These are phyloP conservation scores for Anagyrus pseudococci DNA, from an alignment of 2,888 invertebrate genomes.

Conservation along the genomic window DNA sequence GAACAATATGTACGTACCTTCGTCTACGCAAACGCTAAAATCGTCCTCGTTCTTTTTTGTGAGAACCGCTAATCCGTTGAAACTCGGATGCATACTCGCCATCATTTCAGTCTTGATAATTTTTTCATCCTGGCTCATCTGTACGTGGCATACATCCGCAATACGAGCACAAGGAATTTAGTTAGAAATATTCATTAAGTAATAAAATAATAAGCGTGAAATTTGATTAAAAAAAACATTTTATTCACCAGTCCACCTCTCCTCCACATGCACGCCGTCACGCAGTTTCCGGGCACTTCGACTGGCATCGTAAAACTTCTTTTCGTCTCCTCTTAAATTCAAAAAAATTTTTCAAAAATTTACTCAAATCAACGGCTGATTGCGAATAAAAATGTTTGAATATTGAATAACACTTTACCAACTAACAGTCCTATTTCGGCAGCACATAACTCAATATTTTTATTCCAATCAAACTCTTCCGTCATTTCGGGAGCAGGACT, in stretches of 20 bases:
- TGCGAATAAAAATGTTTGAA: background rate
- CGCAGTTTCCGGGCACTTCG: conserved; percentile 21
- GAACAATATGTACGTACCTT: too few relatives aligned
- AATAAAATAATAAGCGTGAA: background rate
- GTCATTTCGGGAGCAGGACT: conserved; percentile 1
- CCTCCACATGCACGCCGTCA: conserved; percentile 24
- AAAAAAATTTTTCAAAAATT: background rate
- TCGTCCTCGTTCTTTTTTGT: conserved; percentile 6
- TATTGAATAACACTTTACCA: conserved; percentile 1
- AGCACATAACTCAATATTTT: conserved; percentile 8
- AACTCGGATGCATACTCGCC: background rate
- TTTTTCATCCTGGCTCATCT: conserved; percentile 22
- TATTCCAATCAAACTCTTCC: conserved; percentile 7
- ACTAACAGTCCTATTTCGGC: conserved; percentile 14
- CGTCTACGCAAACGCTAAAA: conserved; percentile 22
- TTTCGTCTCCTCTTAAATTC: conserved; percentile 11
- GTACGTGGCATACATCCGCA: too few relatives aligned
- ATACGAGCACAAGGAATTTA: background rate
- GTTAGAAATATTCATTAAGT: background rate
- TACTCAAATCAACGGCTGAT: background rate
- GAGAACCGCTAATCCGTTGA: background rate
- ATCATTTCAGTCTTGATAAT: conserved; percentile 23
- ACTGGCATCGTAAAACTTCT: conserved; percentile 22
- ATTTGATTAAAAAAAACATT: background rate
- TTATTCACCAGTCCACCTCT: conserved; percentile 19